A percentile compares a stretch with the other conserved stretches of the same genome.
Conservation (phyloP, 2,797 vertebrate genomes). For the Dipus sagitta region DNA sequence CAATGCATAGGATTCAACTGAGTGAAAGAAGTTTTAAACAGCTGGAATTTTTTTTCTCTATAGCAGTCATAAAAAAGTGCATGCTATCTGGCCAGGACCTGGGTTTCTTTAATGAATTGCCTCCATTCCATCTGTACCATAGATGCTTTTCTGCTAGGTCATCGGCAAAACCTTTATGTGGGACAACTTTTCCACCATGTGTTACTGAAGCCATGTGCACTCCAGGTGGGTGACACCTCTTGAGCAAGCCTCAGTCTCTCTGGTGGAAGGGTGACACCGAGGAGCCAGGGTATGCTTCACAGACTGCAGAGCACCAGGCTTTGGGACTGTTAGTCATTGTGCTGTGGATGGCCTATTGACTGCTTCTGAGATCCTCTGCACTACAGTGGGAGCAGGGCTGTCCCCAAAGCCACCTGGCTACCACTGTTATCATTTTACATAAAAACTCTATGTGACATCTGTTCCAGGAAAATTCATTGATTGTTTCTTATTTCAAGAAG, state of each 20-base stretch:
- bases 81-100: not conserved
- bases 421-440: not conserved
- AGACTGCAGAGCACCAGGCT: not conserved
- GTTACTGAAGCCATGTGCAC: not conserved
- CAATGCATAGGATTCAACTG: not conserved
- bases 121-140: not conserved
- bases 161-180: not conserved
- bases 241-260: no score
- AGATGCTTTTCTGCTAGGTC: not conserved
- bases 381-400: rapidly evolving
- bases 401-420: not conserved
- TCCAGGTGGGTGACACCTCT: not conserved
- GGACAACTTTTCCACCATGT: not conserved
- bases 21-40: constrained; percentile 6
- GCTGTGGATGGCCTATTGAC: not conserved
- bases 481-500: not conserved
- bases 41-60: not conserved
- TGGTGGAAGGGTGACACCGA: not conserved
- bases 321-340: not conserved
- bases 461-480: not conserved
- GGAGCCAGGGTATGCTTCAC: not conserved
- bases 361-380: not conserved
- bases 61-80: not conserved
- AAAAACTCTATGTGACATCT: not conserved
- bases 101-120: not conserved